phyloP scores from a whole-genome alignment of 2,888 invertebrate genomes.

The Drosophila mimetica region DNA sequence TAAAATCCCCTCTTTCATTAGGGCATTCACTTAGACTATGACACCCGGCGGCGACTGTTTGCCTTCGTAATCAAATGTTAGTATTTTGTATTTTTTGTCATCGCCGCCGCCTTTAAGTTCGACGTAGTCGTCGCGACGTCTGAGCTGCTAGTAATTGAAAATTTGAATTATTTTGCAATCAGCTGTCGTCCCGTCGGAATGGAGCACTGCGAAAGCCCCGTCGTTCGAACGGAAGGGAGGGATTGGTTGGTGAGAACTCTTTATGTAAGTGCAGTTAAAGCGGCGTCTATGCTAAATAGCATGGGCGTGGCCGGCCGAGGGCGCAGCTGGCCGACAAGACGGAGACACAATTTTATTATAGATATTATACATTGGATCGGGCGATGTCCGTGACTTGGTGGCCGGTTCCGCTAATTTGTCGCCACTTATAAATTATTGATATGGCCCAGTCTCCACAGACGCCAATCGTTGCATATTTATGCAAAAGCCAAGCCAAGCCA shows the following conservation, averaged over 20 bases:
- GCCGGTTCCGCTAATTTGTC: constrained; percentile 75
- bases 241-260: constrained; percentile 28
- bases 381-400: constrained; percentile 66
- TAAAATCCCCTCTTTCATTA: constrained; percentile 1
- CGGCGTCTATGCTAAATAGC: constrained; percentile 71
- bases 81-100: constrained; percentile 26
- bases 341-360: constrained; percentile 28
- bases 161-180: constrained; percentile 77
- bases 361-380: constrained; percentile 21
- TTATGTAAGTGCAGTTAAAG: constrained; percentile 68
- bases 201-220: constrained; percentile 14
- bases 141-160: constrained; percentile 72
- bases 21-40: constrained; percentile 24
- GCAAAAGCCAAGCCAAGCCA: constrained; percentile 41
- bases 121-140: constrained; percentile 76
- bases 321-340: constrained; percentile 46
- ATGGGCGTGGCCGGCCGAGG: constrained; percentile 50
- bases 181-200: constrained; percentile 33
- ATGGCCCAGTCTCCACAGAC: constrained; percentile 49
- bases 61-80: constrained; percentile 59
- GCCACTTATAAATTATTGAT: constrained; percentile 75
- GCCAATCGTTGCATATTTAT: constrained; percentile 54
- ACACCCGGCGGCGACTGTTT: constrained; percentile 39
- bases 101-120: constrained; percentile 49
- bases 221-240: background rate